Conservation (phyloP, 1,140 invertebrate genomes). For the Sweltsa coloradensis region DNA sequence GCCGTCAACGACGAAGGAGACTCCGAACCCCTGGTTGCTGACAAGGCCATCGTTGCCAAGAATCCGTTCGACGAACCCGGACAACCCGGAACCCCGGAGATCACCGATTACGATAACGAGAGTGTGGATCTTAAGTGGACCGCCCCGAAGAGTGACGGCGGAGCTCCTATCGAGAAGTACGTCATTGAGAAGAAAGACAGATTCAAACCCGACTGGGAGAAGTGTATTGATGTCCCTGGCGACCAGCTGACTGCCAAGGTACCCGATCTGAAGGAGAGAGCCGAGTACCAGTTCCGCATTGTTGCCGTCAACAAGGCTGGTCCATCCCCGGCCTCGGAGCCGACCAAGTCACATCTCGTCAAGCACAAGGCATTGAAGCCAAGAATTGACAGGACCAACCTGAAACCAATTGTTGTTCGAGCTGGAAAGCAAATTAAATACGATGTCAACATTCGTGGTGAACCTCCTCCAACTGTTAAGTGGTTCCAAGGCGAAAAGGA, state of each 20-base stretch:
- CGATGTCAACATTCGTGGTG: constrained; percentile 86
- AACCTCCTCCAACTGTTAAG: constrained; percentile 83
- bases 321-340: constrained; percentile 81
- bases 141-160: constrained; percentile 82
- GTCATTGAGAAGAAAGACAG: constrained; percentile 95
- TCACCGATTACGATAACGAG: constrained; percentile 86
- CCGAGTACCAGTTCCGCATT: constrained; percentile 90
- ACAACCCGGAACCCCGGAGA: constrained; percentile 81
- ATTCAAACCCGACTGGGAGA: constrained; percentile 66
- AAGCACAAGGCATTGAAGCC: constrained; percentile 92
- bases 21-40: constrained; percentile 81
- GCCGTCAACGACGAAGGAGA: constrained; percentile 94
- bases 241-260: constrained; percentile 64
- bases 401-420: constrained; percentile 80
- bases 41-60: constrained; percentile 77
- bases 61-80: constrained; percentile 85
- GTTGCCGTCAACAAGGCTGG: constrained; percentile 96
- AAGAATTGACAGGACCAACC: constrained; percentile 88
- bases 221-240: constrained; percentile 68
- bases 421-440: constrained; percentile 88
- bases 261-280: constrained; percentile 75
- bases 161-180: constrained; percentile 91
- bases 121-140: constrained; percentile 91
- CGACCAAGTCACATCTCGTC: constrained; percentile 82
- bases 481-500: constrained; percentile 63